phyloP scores from a whole-genome alignment of 2,888 invertebrate species.

The Drosophila siamana region DNA sequence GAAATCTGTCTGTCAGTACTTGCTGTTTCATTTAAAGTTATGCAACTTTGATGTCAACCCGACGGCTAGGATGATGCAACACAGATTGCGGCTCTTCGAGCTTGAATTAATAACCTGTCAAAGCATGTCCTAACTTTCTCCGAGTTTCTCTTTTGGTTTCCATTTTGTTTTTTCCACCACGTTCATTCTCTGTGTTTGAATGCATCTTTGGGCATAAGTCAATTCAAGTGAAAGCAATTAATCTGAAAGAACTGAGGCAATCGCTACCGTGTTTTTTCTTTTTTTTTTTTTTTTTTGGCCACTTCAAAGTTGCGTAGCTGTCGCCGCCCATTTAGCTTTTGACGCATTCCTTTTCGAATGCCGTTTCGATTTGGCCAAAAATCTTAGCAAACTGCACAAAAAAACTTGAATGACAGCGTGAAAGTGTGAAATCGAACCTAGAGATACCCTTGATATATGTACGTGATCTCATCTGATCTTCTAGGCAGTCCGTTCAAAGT shows the following conservation, averaged over 20 bases:
- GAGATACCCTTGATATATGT: not conserved
- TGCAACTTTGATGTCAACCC: not conserved
- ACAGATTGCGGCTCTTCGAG: not conserved
- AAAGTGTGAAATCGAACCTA: not conserved
- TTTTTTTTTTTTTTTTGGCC: constrained; percentile 5
- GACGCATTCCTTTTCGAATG: constrained; percentile 19
- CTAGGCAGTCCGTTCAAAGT: not conserved
- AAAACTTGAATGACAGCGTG: not conserved
- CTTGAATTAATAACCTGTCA: constrained; percentile 15
- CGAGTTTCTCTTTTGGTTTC: not conserved
- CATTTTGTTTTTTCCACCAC: not conserved
- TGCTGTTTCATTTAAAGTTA: not conserved
- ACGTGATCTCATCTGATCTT: not conserved
- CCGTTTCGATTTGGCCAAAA: constrained; percentile 14
- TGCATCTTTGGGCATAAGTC: not conserved
- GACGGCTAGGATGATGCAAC: constrained; percentile 2
- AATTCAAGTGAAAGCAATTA: constrained; percentile 15
- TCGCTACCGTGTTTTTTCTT: too few species aligned
- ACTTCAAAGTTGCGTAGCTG: constrained; percentile 7
- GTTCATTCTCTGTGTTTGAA: not conserved
- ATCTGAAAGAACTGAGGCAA: not conserved
- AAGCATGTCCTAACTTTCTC: not conserved
- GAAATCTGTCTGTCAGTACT: constrained; percentile 22
- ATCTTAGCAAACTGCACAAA: not conserved
- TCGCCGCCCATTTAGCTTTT: constrained; percentile 13